phyloP scores from a whole-genome alignment of 2,113 vertebrate species.

The Ahaetulla prasina region DNA sequence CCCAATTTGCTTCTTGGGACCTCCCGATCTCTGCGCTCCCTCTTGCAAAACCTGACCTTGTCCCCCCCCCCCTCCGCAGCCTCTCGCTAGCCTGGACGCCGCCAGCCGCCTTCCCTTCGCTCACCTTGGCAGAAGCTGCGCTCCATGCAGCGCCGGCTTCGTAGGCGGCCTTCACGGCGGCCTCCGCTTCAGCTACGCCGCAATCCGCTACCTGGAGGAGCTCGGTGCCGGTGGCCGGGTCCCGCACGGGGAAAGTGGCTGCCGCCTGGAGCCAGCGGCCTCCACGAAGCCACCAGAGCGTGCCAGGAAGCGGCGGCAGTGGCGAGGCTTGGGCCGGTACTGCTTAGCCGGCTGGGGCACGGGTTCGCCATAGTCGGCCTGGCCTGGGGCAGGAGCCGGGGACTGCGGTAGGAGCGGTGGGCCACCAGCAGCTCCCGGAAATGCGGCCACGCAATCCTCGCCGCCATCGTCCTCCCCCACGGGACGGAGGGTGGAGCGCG shows the following conservation, averaged over 20 bases:
- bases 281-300: conserved; percentile 62
- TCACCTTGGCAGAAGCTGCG: conserved; percentile 73
- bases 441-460: neutral
- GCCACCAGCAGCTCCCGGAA: neutral
- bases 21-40: neutral
- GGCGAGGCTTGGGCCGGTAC: neutral
- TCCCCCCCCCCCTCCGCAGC: rapidly evolving
- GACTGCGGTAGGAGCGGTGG: rapidly evolving
- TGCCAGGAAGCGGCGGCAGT: conserved; percentile 29
- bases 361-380: neutral
- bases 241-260: conserved; percentile 77
- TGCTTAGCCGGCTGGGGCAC: neutral
- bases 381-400: neutral
- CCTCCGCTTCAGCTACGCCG: conserved; percentile 75
- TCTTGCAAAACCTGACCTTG: neutral
- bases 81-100: neutral
- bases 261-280: conserved; percentile 80
- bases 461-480: conserved; percentile 35
- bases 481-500: neutral
- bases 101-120: neutral
- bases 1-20: neutral
- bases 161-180: conserved; percentile 79
- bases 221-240: conserved; percentile 82
- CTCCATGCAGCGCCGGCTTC: conserved; percentile 78
- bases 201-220: conserved; percentile 83